Percentiles rank a stretch among this genome's conserved stretches.
Evolutionary conservation across 1,140 invertebrate species (phyloP).

Genomic region (Ptiloglossa arizonensis): DNA sequence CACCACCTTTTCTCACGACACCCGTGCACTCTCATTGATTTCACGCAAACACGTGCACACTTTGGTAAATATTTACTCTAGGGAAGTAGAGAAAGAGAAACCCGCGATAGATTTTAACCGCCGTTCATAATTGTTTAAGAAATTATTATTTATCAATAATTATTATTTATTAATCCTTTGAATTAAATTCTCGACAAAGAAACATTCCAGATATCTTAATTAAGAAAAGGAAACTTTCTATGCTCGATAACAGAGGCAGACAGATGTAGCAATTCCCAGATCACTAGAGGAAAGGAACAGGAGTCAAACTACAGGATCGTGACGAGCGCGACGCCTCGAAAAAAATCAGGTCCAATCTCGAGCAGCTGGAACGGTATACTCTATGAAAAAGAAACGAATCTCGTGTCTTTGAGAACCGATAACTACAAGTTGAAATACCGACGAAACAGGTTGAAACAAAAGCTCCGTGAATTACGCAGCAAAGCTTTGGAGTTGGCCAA

Average conservation of each 20-base stretch:
- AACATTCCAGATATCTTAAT: too few species aligned
- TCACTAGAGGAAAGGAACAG: background rate
- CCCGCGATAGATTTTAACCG: too few species aligned
- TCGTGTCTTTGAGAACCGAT: conserved; percentile 33
- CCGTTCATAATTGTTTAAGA: too few species aligned
- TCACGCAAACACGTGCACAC: too few species aligned
- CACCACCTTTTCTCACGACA: too few species aligned
- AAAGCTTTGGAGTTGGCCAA: conserved; percentile 49
- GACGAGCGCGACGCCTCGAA: conserved; percentile 31
- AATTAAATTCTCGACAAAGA: too few species aligned
- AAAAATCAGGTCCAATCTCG: background rate
- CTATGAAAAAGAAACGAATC: background rate
- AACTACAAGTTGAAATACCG: conserved; percentile 58
- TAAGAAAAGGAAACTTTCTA: background rate
- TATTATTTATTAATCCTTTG: too few species aligned
- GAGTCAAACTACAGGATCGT: conserved; percentile 68
- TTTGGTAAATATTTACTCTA: too few species aligned
- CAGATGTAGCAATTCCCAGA: background rate
- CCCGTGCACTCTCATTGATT: too few species aligned
- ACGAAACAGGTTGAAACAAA: conserved; percentile 56
- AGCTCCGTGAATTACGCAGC: conserved; percentile 54
- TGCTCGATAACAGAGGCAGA: background rate
- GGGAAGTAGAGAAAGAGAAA: too few species aligned
- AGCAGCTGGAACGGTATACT: conserved; percentile 6
- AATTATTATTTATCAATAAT: too few species aligned